Evolutionary conservation across 2,797 vertebrate genomes (phyloP).

Genomic region (Mionectes olivaceus): DNA sequence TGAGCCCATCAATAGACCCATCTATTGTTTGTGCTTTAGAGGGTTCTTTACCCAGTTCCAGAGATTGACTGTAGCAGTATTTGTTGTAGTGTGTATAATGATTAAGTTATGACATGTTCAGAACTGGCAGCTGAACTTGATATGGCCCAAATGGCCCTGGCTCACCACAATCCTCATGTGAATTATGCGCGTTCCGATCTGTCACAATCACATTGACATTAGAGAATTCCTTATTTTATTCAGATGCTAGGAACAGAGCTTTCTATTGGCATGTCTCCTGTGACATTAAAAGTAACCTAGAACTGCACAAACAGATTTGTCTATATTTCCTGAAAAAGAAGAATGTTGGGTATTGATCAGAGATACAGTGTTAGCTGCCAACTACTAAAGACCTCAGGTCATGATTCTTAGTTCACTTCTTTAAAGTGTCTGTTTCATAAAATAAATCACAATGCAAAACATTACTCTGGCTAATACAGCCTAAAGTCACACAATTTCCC

Average conservation of each 20-base stretch:
- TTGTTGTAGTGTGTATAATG: not conserved
- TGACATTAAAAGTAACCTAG: not conserved
- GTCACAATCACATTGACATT: not conserved
- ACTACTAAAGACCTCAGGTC: not conserved
- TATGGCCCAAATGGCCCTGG: not conserved
- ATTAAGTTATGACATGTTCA: not conserved
- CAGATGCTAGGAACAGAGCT: not conserved
- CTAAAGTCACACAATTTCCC: not conserved
- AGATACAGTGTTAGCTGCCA: not conserved
- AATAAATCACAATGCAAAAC: not conserved
- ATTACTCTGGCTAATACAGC: not conserved
- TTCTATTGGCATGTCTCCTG: not conserved
- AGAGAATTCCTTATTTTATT: not conserved
- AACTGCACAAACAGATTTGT: not conserved
- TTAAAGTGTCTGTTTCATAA: not conserved
- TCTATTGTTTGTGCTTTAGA: not conserved
- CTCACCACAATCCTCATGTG: not conserved
- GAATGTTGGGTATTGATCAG: not conserved
- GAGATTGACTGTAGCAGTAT: not conserved
- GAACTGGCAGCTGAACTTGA: not conserved
- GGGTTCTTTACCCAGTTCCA: not conserved
- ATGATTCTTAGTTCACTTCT: not conserved
- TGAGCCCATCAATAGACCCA: not conserved
- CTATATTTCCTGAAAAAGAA: not conserved
- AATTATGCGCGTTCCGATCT: accelerated